These are phyloP conservation scores for Taenioides sp. DNA, from an alignment of 2,797 vertebrate genomes.

Conservation along the genomic window DNA sequence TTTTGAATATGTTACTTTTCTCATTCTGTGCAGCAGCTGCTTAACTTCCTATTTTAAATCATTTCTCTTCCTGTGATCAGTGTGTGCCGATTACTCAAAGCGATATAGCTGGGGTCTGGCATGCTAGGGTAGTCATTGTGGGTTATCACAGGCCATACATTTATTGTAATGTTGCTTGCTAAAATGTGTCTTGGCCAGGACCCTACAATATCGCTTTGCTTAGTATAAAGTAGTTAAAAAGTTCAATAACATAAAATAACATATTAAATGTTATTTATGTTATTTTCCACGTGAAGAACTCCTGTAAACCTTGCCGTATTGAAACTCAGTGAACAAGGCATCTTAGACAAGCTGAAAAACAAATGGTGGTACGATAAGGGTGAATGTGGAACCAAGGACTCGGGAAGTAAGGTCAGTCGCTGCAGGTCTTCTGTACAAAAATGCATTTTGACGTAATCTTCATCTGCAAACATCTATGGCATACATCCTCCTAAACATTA, in stretches of 20 bases:
- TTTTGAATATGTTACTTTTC: slow-evolving; percentile 52
- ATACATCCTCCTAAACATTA: slow-evolving; percentile 47
- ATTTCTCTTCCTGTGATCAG: slow-evolving; percentile 84
- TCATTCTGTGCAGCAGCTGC: slow-evolving; percentile 68
- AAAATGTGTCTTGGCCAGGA: slow-evolving; percentile 88
- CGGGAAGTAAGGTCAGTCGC: slow-evolving; percentile 99
- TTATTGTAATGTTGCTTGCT: slow-evolving; percentile 86
- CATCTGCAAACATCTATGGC: slow-evolving; percentile 79
- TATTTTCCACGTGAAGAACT: slow-evolving; percentile 98
- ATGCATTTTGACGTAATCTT: slow-evolving; percentile 90
- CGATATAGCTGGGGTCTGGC: slow-evolving; percentile 98
- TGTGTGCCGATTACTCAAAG: slow-evolving; percentile 99
- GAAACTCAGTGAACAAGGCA: slow-evolving; percentile 99
- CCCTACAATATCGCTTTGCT: slow-evolving; percentile 99
- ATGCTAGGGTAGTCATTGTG: slow-evolving; percentile 85
- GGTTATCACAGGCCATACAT: slow-evolving; percentile 88
- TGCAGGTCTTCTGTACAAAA: slow-evolving; percentile 93
- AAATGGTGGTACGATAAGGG: slow-evolving; percentile 99
- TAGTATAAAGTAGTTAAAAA: slow-evolving; percentile 95
- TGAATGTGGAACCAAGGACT: slow-evolving; percentile 99
- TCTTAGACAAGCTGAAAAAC: slow-evolving; percentile 97
- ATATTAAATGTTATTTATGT: slow-evolving; percentile 99
- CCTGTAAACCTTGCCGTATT: slow-evolving; percentile 99
- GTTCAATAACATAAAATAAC: slow-evolving; percentile 99
- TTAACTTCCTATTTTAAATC: slow-evolving; percentile 66